These are phyloP conservation scores for Babyrousa celebensis DNA, from an alignment of 2,797 vertebrate genomes.

Conservation along the genomic window DNA sequence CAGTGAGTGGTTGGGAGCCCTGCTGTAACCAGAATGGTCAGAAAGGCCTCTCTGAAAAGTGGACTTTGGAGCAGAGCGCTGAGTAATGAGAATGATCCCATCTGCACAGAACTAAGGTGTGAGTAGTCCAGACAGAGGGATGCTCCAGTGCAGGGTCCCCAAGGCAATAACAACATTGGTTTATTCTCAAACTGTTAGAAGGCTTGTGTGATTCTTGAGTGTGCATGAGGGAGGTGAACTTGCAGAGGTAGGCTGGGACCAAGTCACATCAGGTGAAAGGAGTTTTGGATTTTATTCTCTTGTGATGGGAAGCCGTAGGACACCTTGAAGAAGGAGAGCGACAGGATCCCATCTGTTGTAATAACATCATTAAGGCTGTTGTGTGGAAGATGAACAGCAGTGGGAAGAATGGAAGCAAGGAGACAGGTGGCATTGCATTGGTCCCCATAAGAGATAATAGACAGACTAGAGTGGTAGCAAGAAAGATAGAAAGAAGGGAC, in stretches of 20 bases:
- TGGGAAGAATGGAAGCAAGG: background rate
- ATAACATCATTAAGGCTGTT: background rate
- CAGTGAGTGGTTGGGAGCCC: background rate
- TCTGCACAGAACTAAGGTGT: background rate
- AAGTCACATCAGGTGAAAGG: background rate
- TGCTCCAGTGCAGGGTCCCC: background rate
- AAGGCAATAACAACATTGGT: background rate
- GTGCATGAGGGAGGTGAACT: background rate
- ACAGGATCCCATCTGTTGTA: constrained; percentile 25
- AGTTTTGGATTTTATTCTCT: constrained; percentile 62
- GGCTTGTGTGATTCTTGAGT: background rate
- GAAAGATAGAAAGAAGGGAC: constrained; percentile 22
- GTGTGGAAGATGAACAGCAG: background rate
- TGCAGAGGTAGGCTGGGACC: background rate
- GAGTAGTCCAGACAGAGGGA: background rate
- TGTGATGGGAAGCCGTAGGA: constrained; percentile 15
- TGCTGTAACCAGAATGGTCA: background rate
- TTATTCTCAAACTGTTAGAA: constrained; percentile 44
- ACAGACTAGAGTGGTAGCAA: background rate
- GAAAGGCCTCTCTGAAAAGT: background rate
- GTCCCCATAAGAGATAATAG: background rate
- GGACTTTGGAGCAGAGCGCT: background rate
- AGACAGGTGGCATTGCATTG: background rate
- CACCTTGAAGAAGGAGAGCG: constrained; percentile 1
- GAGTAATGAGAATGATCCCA: background rate